A percentile compares a stretch with the other conserved stretches of the same genome.
phyloP scores from a whole-genome alignment of 2,888 invertebrate species.

The Lepidochrysops patricia region DNA sequence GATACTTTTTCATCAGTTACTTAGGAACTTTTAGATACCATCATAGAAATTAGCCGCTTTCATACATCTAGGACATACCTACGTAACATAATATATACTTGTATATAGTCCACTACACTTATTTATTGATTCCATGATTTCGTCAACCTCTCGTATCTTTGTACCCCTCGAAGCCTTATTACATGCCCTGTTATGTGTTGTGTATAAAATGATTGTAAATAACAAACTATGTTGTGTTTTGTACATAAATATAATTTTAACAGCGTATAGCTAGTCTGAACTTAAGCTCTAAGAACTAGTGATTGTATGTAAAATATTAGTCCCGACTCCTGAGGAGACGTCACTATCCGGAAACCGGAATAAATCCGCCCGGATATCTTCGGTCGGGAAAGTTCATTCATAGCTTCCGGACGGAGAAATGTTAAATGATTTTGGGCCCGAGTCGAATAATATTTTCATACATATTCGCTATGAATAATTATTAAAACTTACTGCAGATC shows the following conservation, averaged over 20 bases:
- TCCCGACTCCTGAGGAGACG: no score
- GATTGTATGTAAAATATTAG: neutral
- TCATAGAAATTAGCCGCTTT: neutral
- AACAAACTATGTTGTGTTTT: slow-evolving; percentile 18
- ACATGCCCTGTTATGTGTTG: neutral
- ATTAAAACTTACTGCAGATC: no score
- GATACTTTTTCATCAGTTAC: no score
- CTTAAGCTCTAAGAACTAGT: no score
- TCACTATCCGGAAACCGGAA: no score
- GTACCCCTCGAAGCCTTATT: neutral
- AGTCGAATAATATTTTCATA: no score
- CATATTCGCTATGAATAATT: no score
- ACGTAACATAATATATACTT: slow-evolving; percentile 18
- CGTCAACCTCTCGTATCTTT: slow-evolving; percentile 15
- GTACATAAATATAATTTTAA: neutral
- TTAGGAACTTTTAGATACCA: neutral
- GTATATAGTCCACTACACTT: slow-evolving; percentile 30
- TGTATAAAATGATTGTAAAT: slow-evolving; percentile 33
- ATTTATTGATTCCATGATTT: slow-evolving; percentile 12
- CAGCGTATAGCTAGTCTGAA: neutral
- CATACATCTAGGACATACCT: slow-evolving; percentile 5
- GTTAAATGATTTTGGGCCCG: no score
- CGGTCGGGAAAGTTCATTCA: no score
- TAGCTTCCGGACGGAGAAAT: no score
- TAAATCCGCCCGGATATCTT: no score